phyloP scores from a whole-genome alignment of 2,888 invertebrate species.

The Meganola albula region DNA sequence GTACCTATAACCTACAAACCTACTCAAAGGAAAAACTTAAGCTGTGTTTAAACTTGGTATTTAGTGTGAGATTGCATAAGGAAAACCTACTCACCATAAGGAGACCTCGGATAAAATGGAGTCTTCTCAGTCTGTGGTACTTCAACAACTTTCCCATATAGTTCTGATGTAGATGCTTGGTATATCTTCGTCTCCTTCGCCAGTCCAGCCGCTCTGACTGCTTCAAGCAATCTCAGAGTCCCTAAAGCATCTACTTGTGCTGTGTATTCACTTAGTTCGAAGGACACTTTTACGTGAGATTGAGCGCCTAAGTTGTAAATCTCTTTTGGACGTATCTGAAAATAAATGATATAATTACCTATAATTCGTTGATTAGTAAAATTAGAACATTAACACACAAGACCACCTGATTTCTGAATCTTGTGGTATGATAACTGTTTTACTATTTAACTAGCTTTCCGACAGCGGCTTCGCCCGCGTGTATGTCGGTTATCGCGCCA shows the following conservation, averaged over 20 bases:
- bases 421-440: too few species aligned
- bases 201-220: constrained; percentile 91
- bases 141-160: constrained; percentile 95
- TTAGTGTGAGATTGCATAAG: too few species aligned
- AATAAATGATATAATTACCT: too few species aligned
- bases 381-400: too few species aligned
- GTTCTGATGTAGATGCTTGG: constrained; percentile 97
- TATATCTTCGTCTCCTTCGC: constrained; percentile 91
- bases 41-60: too few species aligned
- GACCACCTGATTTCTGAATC: too few species aligned
- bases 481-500: too few species aligned
- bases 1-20: too few species aligned
- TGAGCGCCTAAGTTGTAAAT: constrained; percentile 99
- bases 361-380: too few species aligned
- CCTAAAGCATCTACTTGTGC: constrained; percentile 99
- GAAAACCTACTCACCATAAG: constrained; percentile 84
- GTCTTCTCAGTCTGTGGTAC: constrained; percentile 96
- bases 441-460: too few species aligned
- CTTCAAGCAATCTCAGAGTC: constrained; percentile 92
- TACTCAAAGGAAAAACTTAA: too few species aligned
- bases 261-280: constrained; percentile 98
- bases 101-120: constrained; percentile 97
- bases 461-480: too few species aligned
- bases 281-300: constrained; percentile 99
- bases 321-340: constrained; percentile 86